Evolutionary conservation across 2,888 invertebrate species (phyloP).

Genomic region (Emmelina monodactyla): DNA sequence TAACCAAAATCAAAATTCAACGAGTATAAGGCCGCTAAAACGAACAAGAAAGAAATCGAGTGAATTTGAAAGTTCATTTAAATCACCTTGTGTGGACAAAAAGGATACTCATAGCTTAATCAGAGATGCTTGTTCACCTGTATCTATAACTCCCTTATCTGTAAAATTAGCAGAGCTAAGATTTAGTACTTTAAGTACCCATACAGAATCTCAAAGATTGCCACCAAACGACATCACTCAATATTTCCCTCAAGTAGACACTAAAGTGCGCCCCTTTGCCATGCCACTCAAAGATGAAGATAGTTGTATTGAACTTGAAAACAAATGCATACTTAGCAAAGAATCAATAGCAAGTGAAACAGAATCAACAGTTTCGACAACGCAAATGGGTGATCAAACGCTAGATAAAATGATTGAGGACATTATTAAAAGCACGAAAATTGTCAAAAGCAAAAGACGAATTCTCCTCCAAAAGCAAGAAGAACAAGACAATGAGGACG

Average conservation of each 20-base stretch:
- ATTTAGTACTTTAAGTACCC: slow-evolving; percentile 60
- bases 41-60: slow-evolving; percentile 53
- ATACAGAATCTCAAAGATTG: slow-evolving; percentile 37
- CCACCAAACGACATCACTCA: slow-evolving; percentile 49
- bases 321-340: slow-evolving; percentile 49
- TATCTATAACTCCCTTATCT: slow-evolving; percentile 68
- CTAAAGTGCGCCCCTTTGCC: slow-evolving; percentile 30
- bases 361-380: slow-evolving; percentile 55
- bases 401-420: slow-evolving; percentile 70
- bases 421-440: slow-evolving; percentile 66
- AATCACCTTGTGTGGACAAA: slow-evolving; percentile 52
- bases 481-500: slow-evolving; percentile 26
- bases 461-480: slow-evolving; percentile 31
- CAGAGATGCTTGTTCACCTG: slow-evolving; percentile 53
- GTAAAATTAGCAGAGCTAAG: slow-evolving; percentile 65
- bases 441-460: slow-evolving; percentile 46
- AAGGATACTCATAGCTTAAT: slow-evolving; percentile 44
- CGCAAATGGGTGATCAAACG: slow-evolving; percentile 60
- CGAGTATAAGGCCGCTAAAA: slow-evolving; percentile 45
- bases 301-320: slow-evolving; percentile 55
- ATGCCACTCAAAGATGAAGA: slow-evolving; percentile 52
- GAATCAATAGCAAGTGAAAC: slow-evolving; percentile 39
- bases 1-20: slow-evolving; percentile 39
- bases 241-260: slow-evolving; percentile 59
- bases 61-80: slow-evolving; percentile 54